These are phyloP conservation scores for Dendroctonus ponderosae DNA, from an alignment of 1,140 invertebrate genomes.

Conservation along the genomic window DNA sequence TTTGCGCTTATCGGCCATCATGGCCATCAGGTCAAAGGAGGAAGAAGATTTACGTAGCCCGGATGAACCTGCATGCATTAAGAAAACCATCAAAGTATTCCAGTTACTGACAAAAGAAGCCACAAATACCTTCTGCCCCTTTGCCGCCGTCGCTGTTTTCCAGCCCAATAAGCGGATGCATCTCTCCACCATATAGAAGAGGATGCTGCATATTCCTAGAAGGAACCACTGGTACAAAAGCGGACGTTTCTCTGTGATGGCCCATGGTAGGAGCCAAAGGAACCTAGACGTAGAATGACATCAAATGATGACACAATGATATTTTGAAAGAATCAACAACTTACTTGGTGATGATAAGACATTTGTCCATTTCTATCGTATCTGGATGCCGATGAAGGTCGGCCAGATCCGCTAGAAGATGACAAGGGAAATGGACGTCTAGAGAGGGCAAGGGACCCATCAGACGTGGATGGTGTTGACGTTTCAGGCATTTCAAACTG, in stretches of 20 bases:
- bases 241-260: constrained; percentile 72
- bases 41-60: constrained; percentile 54
- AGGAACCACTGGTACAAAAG: constrained; percentile 81
- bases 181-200: constrained; percentile 65
- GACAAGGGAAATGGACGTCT: constrained; percentile 41
- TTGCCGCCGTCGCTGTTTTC: constrained; percentile 56
- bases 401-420: constrained; percentile 33
- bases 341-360: constrained; percentile 66
- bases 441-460: constrained; percentile 42
- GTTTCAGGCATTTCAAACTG: constrained; percentile 43
- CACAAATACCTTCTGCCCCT: constrained; percentile 44
- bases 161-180: constrained; percentile 59
- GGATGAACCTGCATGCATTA: too few relatives aligned
- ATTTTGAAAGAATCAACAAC: not conserved
- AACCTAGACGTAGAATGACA: constrained; percentile 26
- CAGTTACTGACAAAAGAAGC: too few relatives aligned
- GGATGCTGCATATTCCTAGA: constrained; percentile 64
- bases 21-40: constrained; percentile 76
- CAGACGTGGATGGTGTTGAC: constrained; percentile 30
- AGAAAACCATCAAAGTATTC: too few relatives aligned
- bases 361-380: constrained; percentile 61
- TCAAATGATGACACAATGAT: not conserved
- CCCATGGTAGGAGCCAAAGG: constrained; percentile 51
- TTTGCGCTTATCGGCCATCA: constrained; percentile 84
- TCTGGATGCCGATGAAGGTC: constrained; percentile 49